These are phyloP conservation scores for Sarcophaga carnaria DNA, from an alignment of 2,888 invertebrate genomes.

Conservation along the genomic window DNA sequence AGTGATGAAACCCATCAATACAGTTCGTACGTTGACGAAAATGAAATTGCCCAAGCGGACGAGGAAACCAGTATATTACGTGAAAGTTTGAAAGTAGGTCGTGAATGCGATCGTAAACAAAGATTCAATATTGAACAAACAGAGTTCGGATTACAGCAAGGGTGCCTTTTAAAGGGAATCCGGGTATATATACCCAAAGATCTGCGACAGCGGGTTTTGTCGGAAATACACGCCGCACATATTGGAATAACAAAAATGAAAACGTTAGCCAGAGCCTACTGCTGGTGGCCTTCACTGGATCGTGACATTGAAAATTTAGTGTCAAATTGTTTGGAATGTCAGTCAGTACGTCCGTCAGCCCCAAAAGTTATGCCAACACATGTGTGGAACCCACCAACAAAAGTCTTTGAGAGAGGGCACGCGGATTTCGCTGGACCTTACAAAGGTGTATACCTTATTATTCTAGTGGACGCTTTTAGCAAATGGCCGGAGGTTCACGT, in stretches of 20 bases:
- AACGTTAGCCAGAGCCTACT: constrained; percentile 43
- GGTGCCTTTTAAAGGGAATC: constrained; percentile 37
- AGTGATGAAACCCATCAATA: neutral
- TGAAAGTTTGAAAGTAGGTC: constrained; percentile 27
- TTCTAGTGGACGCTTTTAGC: constrained; percentile 64
- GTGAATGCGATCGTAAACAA: constrained; percentile 23
- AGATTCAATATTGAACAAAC: constrained; percentile 12
- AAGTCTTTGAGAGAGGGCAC: no score
- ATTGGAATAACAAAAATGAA: constrained; percentile 44
- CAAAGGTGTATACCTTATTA: constrained; percentile 11
- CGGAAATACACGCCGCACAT: constrained; percentile 12
- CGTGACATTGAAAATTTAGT: constrained; percentile 58
- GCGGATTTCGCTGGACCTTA: no score
- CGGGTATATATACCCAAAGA: constrained; percentile 56
- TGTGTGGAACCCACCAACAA: no score
- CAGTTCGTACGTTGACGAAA: constrained; percentile 38
- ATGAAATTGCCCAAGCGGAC: constrained; percentile 3
- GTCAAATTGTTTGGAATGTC: constrained; percentile 63
- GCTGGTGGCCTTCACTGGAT: constrained; percentile 56
- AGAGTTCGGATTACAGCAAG: constrained; percentile 43
- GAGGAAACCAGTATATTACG: neutral
- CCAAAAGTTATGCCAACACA: constrained; percentile 42
- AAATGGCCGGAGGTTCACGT: constrained; percentile 71
- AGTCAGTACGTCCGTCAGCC: constrained; percentile 30
- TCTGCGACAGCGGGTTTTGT: constrained; percentile 18